A percentile compares a stretch with the other conserved stretches of the same genome.
phyloP scores from a whole-genome alignment of 2,113 vertebrate species.

The Spea bombifrons region DNA sequence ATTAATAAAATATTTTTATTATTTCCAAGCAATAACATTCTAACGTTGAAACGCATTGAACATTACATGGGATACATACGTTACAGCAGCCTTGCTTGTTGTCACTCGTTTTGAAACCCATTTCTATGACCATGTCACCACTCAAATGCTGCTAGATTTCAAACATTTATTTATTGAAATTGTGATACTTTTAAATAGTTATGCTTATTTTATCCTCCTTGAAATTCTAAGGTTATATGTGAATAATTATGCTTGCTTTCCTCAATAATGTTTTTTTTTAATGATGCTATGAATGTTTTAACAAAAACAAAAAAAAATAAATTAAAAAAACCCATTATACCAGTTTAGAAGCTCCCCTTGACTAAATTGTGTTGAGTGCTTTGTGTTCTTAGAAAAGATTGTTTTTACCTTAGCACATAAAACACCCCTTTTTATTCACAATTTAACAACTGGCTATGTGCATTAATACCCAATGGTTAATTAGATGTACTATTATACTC shows the following conservation, averaged over 20 bases:
- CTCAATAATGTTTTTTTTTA: conserved; percentile 39
- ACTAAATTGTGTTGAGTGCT: conserved; percentile 44
- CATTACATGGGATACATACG: too few species aligned
- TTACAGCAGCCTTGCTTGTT: too few species aligned
- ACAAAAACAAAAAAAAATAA: conserved; percentile 27
- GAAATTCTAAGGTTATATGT: conserved; percentile 35
- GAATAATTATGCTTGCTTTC: conserved; percentile 26
- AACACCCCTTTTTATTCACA: conserved; percentile 49
- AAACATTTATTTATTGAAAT: conserved; percentile 17
- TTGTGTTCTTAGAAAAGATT: conserved; percentile 44
- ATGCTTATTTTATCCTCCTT: conserved; percentile 23
- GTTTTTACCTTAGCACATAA: conserved; percentile 48
- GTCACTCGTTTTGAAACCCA: background rate
- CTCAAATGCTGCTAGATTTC: conserved; percentile 11
- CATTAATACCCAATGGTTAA: conserved; percentile 50
- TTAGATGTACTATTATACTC: conserved; percentile 49
- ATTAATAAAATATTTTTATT: too few species aligned
- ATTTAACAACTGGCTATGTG: conserved; percentile 47
- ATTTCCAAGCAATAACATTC: too few species aligned
- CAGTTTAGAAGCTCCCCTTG: conserved; percentile 38
- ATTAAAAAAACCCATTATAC: conserved; percentile 31
- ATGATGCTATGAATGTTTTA: conserved; percentile 43
- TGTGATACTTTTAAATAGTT: conserved; percentile 7
- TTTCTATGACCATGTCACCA: conserved; percentile 10
- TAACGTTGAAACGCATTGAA: too few species aligned